Percentiles rank a stretch among this genome's conserved stretches.
Evolutionary conservation across 2,888 invertebrate genomes (phyloP).

Genomic region (Pycnomerus fuliginosus): DNA sequence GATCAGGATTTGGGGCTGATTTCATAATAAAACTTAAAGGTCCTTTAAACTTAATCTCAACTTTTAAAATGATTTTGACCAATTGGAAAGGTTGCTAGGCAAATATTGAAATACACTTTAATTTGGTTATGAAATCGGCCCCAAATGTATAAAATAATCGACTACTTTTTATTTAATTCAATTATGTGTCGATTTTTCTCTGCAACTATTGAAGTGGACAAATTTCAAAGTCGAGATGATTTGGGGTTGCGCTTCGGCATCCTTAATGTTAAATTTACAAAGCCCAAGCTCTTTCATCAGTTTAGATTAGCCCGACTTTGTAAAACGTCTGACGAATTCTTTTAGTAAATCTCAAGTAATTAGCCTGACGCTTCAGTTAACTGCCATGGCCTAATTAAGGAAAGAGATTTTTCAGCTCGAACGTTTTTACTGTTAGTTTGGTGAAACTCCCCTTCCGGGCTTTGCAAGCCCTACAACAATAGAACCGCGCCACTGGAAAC

Average conservation of each 20-base stretch:
- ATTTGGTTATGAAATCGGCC: no score
- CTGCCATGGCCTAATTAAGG: constrained; percentile 10
- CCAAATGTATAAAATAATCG: no score
- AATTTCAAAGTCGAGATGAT: constrained; percentile 6
- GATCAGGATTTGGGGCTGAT: no score
- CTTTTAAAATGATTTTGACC: no score
- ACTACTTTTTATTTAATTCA: no score
- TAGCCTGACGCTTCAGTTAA: constrained; percentile 27
- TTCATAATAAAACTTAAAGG: no score
- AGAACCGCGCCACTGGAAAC: no score
- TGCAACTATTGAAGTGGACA: constrained; percentile 5
- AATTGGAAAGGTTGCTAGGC: no score
- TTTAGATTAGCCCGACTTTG: constrained; percentile 15
- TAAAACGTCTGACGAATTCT: constrained; percentile 30
- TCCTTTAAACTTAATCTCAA: no score
- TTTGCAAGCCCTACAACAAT: no score
- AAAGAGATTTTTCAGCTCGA: background rate
- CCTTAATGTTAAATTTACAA: constrained; percentile 13
- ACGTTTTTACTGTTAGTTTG: background rate
- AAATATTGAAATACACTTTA: no score
- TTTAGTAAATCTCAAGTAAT: constrained; percentile 30
- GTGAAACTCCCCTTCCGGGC: background rate
- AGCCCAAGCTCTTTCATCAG: constrained; percentile 21
- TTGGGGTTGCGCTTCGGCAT: constrained; percentile 6
- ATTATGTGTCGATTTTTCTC: no score